Percentiles rank a stretch among this genome's conserved stretches.
Evolutionary conservation across 1,140 invertebrate genomes (phyloP).

Genomic region (Calliphora vicina): DNA sequence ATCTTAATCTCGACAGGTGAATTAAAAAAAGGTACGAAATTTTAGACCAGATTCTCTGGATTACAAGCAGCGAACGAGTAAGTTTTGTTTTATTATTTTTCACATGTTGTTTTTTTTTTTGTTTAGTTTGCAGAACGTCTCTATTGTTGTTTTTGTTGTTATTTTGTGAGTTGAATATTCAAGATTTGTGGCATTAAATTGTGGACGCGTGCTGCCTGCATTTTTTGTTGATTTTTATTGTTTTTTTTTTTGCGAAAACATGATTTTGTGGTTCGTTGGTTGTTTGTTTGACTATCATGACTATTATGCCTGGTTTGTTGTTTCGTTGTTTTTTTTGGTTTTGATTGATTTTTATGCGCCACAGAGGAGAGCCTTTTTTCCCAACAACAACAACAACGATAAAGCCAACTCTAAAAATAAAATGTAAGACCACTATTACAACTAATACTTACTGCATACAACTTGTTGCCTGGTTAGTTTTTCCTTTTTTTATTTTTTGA

Average conservation of each 20-base stretch:
- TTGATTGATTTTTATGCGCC: conserved; percentile 6
- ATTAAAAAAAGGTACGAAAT: not conserved
- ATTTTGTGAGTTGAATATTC: not conserved
- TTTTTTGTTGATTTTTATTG: not conserved
- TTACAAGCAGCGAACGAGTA: not conserved
- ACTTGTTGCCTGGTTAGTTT: not conserved
- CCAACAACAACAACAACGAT: not conserved
- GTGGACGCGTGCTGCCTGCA: conserved; percentile 24
- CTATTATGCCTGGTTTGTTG: not conserved
- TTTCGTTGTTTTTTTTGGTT: not conserved
- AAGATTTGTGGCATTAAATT: conserved; percentile 32
- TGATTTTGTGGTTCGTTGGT: conserved; percentile 24
- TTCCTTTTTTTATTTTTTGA: not conserved
- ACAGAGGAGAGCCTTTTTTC: conserved; percentile 11
- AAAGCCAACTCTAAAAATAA: not conserved
- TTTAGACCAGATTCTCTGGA: conserved; percentile 27
- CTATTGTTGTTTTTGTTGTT: conserved; percentile 1
- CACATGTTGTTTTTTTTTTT: not conserved
- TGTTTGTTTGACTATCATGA: not conserved
- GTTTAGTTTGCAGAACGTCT: not conserved
- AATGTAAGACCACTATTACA: not conserved
- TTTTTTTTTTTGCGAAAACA: conserved; percentile 13
- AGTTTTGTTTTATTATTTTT: not conserved
- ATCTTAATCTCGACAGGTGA: not conserved
- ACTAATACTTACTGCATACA: not conserved